Evolutionary conservation across 2,113 vertebrate species (phyloP).

Genomic region (Labeo catla): DNA sequence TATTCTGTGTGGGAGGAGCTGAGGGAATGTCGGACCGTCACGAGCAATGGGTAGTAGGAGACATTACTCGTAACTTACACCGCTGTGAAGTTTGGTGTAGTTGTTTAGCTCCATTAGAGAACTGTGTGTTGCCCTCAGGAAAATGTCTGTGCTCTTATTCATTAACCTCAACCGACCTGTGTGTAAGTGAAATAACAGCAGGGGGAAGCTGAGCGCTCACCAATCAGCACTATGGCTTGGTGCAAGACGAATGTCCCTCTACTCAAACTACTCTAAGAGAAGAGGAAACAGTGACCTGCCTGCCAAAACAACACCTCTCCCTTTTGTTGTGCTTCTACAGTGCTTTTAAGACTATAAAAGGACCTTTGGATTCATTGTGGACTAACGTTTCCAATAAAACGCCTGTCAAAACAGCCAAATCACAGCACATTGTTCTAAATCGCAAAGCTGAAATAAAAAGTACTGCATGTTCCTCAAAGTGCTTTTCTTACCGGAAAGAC

Average conservation of each 20-base stretch:
- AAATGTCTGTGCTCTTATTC: constrained; percentile 38
- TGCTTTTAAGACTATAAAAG: constrained; percentile 2
- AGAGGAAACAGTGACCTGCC: neutral
- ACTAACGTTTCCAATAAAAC: neutral
- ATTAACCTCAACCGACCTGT: constrained; percentile 38
- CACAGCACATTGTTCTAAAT: neutral
- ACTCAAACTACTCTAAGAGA: neutral
- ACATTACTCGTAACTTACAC: constrained; percentile 56
- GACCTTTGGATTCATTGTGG: neutral
- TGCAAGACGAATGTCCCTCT: constrained; percentile 15
- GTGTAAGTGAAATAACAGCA: constrained; percentile 24
- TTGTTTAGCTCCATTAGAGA: constrained; percentile 46
- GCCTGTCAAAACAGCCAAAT: neutral
- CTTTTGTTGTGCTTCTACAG: neutral
- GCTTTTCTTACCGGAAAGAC: constrained; percentile 7
- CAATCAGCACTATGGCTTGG: constrained; percentile 27
- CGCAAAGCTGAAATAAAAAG: neutral
- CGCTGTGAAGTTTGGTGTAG: constrained; percentile 56
- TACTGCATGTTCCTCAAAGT: neutral
- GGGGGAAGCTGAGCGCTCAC: neutral
- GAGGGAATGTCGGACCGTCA: neutral
- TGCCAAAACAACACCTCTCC: constrained; percentile 1
- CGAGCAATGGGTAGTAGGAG: neutral
- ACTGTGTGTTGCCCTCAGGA: neutral
- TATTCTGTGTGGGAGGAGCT: constrained; percentile 16